Base-by-base conservation (phyloP, 1,140 invertebrate genomes). In the Anastrepha obliqua region DNA sequence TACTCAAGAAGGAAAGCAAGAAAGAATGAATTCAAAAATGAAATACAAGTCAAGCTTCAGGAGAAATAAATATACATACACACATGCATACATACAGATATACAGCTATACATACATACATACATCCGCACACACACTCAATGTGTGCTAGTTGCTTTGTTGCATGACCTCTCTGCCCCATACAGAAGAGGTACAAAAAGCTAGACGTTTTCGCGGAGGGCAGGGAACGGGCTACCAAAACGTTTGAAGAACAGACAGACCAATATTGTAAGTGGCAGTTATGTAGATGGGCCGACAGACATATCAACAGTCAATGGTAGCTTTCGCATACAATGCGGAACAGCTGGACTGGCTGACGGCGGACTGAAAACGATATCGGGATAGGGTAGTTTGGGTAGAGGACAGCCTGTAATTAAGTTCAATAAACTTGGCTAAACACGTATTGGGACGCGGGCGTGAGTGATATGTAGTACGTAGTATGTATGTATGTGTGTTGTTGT, bases 371-470 rank as follows among this genome's bases (percentile, higher is more conserved):
- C 5, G 64, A 20, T 67, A 29, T 39, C 29, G 29, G 7, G 7
- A 67, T 67, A 67, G 29, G 64, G 8, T 67, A 67, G 6, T 29
- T 67, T 39, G 29, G n/a, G n/a, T 15, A 47, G 9, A 78, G n/a
- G n/a, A 74, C 13, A 81, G 74, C 11, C 74, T 51, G 51, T 51
- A 81, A 81, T 81, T 81, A 51, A 55, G 74, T 81, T 81, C 74
- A 81, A 81, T 81, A 81, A 81, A 81, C 74, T 55, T 81, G 13
- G 42, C 42, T 55, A 47, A 81, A 47, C 15, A n/a, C n/a, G 39
- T 55, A 51, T 51, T 51, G 42, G 7, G n/a, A 17, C 6, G 64
- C n/a, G 64, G 64, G 64, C 60, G 60, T 62, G 60, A 62, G n/a
- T 20, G n/a, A 67, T 29, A 64, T 64, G 17, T 15, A 64, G 29